Evolutionary conservation across 2,888 invertebrate genomes (phyloP), one percentile per base, ranked within the genome.

Genomic region (Homarus gammarus): DNA sequence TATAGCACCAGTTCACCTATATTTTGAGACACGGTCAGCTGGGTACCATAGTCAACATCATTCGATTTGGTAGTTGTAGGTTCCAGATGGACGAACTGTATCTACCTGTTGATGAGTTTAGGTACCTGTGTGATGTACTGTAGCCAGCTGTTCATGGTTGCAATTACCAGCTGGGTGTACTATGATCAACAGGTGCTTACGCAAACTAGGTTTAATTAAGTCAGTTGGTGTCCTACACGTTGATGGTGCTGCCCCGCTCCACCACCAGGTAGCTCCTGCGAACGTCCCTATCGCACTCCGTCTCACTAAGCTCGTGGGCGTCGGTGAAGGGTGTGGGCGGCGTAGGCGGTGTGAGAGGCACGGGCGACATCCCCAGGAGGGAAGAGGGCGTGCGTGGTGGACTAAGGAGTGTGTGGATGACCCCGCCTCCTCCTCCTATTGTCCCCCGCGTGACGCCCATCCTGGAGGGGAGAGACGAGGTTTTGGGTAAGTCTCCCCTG

Each of bases 241-340:
- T 84, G 40, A 89, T 89, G 36, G 89, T 84, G 33, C 84, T 85
- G 0, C 89, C 89, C 27, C 38, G 72, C 12, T 89, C 89, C 36
- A 81, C 72, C 38, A 79, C 40, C 38, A 81, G 36, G 64, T 44
- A 89, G 27, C 64, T 89, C 38, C 89, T 70, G 36, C 89, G 36
- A 1, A 85, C 64, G 18, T 89, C 89, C 3, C 89, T 56, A 44
- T 89, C 89, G 44, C 89, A 89, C 49, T 89, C 89, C 0, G 89
- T 89, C 72, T 89, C 89, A n/a, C 89, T 89, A 31, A 89, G 73
- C 70, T 89, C 89, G 33, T 83, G 84, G 70, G 78, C 33, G 84
- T 89, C 89, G 1, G 89, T 84, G 81, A 89, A 89, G 33, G 84
- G 84, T 15, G 84, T 85, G 79, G 89, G 89, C 27, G 88, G 88